These are phyloP conservation scores for Lithophane leautieri DNA, from an alignment of 2,888 invertebrate genomes.

Conservation along the genomic window DNA sequence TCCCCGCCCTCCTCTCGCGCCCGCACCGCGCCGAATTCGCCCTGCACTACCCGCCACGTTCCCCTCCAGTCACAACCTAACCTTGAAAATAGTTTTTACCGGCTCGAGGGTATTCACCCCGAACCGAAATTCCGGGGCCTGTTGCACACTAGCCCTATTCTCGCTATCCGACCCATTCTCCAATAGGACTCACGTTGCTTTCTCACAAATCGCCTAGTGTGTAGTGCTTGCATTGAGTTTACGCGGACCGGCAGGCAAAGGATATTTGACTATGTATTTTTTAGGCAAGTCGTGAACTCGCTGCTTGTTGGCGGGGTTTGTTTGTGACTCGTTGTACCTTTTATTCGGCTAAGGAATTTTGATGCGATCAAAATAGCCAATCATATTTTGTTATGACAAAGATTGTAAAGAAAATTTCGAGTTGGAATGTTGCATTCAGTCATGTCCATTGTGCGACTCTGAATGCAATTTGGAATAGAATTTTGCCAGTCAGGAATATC, in stretches of 20 bases:
- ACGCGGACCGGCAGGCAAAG: slow-evolving; percentile 84
- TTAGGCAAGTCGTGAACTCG: slow-evolving; percentile 84
- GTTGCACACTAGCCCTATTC: slow-evolving; percentile 83
- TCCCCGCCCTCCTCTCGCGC: slow-evolving; percentile 68
- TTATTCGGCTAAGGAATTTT: slow-evolving; percentile 78
- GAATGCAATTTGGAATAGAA: slow-evolving; percentile 2
- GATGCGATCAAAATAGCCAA: slow-evolving; percentile 77
- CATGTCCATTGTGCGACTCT: neutral
- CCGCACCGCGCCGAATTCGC: slow-evolving; percentile 84
- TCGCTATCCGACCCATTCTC: slow-evolving; percentile 73
- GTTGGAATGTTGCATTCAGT: slow-evolving; percentile 21
- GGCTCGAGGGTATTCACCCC: slow-evolving; percentile 90
- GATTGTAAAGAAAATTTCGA: slow-evolving; percentile 25
- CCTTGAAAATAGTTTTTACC: slow-evolving; percentile 91
- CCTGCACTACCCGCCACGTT: slow-evolving; percentile 86
- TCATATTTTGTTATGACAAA: slow-evolving; percentile 67
- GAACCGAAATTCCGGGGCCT: slow-evolving; percentile 88
- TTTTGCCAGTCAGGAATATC: slow-evolving; percentile 1
- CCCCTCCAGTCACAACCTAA: slow-evolving; percentile 88
- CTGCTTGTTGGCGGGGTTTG: slow-evolving; percentile 81
- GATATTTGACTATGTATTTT: slow-evolving; percentile 89
- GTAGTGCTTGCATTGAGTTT: slow-evolving; percentile 77
- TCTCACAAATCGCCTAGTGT: slow-evolving; percentile 75
- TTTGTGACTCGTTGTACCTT: slow-evolving; percentile 80
- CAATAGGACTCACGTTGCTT: slow-evolving; percentile 75